Evolutionary conservation across 1,140 invertebrate species (phyloP), one percentile per base, ranked within the genome.

Genomic region (Battus philenor): DNA sequence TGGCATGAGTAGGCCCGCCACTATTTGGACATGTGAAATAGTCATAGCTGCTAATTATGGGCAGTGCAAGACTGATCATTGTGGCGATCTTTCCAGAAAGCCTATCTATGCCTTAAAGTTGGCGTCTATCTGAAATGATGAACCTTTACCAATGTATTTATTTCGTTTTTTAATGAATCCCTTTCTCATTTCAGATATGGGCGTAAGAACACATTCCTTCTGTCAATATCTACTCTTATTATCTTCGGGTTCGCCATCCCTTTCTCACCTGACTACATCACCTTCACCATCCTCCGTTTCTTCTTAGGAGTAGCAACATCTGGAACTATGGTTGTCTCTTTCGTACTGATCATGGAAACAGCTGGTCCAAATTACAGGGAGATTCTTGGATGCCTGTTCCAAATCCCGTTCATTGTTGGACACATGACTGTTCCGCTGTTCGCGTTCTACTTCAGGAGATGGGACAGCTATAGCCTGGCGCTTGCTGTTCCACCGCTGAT

Each of bases 241-340:
- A 44, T 83, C 1, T 74, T 88, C 6, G 88, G 89, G 32, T 72
- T 92, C n/a, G 60, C 86, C 1, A 81, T 89, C 7, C 87, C 90
- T 10, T 89, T 89, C 58, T 84, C 87, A 0, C 88, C 90, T 0
- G 88, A 86, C 77, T 92, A 89, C 53, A 76, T 75, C 52, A 55
- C 87, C 1, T 93, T 92, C 61, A 73, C 89, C 6, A 30, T 86
- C 8, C 63, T 90, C 0, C 86, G 90, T 54, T 90, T 90, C 55
- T 65, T 91, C 27, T 68, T 87, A 5, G 90, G 88, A n/a, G 26
- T 89, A 16, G 86, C 88, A 8, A 88, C 87, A 9, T 88, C 89
- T 18, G 89, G 89, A 8, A 89, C 89, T 5, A 90, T 90, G 88
- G 77, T 90, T 8, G 75, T 89, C 33, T 90, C 89, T 44, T 91